Evolutionary conservation across 1,140 invertebrate genomes (phyloP).

Genomic region (Drosophila persimilis): DNA sequence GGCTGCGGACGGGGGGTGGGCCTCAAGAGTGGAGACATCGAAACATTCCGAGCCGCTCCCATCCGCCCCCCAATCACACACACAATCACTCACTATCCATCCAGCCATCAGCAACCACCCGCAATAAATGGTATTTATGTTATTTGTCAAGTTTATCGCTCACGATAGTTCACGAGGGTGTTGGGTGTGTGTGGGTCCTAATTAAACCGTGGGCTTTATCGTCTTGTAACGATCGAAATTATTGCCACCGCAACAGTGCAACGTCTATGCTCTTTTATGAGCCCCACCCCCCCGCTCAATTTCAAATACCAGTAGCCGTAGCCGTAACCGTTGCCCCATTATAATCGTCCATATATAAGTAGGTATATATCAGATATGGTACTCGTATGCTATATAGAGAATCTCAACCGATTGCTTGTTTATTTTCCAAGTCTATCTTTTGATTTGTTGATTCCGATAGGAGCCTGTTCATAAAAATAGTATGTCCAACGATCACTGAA

Average conservation of each 20-base stretch:
- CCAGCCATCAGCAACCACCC: slow-evolving; percentile 52
- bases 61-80: slow-evolving; percentile 24
- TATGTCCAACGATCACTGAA: too few species aligned
- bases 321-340: background rate
- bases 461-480: too few species aligned
- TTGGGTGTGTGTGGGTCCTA: slow-evolving; percentile 33
- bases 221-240: slow-evolving; percentile 71
- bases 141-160: slow-evolving; percentile 79
- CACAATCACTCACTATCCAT: slow-evolving; percentile 6
- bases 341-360: slow-evolving; percentile 9
- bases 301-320: slow-evolving; percentile 71
- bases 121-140: slow-evolving; percentile 80
- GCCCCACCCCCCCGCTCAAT: slow-evolving; percentile 25
- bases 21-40: slow-evolving; percentile 47
- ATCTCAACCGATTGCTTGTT: slow-evolving; percentile 59
- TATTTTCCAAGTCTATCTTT: slow-evolving; percentile 43
- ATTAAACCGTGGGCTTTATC: slow-evolving; percentile 73
- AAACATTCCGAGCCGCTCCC: background rate
- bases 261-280: slow-evolving; percentile 43
- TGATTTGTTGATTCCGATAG: slow-evolving; percentile 67
- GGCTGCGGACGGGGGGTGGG: background rate
- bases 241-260: slow-evolving; percentile 27
- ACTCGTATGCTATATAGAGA: slow-evolving; percentile 35
- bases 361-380: slow-evolving; percentile 1
- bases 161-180: slow-evolving; percentile 1